Percentiles rank a stretch among this genome's conserved stretches.
Evolutionary conservation across 2,797 vertebrate species (phyloP).

Genomic region (Parambassis ranga): DNA sequence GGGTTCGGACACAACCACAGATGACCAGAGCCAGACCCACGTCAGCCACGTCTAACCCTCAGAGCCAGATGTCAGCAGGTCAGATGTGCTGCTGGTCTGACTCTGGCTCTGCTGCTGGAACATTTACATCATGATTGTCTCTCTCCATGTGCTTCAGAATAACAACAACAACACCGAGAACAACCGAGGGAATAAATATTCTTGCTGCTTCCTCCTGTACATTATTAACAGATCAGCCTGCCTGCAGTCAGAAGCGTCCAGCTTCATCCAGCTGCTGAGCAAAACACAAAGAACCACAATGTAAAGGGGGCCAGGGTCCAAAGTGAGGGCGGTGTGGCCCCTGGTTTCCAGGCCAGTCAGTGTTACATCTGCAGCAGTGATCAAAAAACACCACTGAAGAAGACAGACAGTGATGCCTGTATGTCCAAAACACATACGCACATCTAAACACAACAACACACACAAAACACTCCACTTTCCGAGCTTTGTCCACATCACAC

Average conservation of each 20-base stretch:
- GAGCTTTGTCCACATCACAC: too few species aligned
- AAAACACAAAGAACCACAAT: not conserved
- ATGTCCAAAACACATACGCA: too few species aligned
- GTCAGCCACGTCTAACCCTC: too few species aligned
- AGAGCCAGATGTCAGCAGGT: conserved; percentile 40
- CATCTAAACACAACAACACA: too few species aligned
- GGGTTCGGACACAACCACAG: not conserved
- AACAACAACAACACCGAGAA: conserved; percentile 81
- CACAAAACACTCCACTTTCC: too few species aligned
- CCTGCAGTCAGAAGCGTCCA: not conserved
- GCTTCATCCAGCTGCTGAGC: not conserved
- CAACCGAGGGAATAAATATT: conserved; percentile 83
- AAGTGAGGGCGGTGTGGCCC: not conserved
- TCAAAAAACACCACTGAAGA: conserved; percentile 13
- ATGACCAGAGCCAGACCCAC: not conserved
- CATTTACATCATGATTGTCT: conserved; percentile 85
- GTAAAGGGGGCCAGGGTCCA: not conserved
- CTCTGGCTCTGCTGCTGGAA: conserved; percentile 4
- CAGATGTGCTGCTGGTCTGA: not conserved
- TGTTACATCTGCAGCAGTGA: conserved; percentile 1
- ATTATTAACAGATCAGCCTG: conserved; percentile 46
- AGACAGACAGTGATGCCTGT: not conserved
- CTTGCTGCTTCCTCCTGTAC: conserved; percentile 50
- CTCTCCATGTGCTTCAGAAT: conserved; percentile 89
- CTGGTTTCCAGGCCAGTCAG: not conserved